A percentile compares a stretch with the other conserved stretches of the same genome.
These are phyloP conservation scores for Caenorhabditis brenneri DNA, from an alignment of 1,140 invertebrate species.

Conservation along the genomic window DNA sequence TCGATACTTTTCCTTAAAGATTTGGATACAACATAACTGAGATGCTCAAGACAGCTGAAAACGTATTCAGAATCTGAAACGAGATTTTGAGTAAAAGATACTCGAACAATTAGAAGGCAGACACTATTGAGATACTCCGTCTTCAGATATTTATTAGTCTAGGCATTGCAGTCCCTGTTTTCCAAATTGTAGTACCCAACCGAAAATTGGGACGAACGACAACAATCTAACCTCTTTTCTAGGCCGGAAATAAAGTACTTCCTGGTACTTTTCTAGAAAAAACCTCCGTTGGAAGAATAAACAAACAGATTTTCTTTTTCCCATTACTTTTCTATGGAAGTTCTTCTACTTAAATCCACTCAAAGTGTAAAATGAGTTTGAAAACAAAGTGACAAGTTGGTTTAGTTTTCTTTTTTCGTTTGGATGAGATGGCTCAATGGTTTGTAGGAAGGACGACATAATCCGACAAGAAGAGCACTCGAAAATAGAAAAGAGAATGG, in stretches of 20 bases:
- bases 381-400: slow-evolving; percentile 3
- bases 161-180: no score
- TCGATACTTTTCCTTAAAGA: no score
- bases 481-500: slow-evolving; percentile 21
- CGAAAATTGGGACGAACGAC: neutral
- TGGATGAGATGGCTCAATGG: neutral
- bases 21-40: no score
- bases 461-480: slow-evolving; percentile 18
- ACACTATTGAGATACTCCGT: no score
- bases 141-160: no score
- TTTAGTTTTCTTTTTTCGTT: neutral
- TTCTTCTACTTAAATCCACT: neutral
- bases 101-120: no score
- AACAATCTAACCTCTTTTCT: neutral
- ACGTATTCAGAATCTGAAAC: no score
- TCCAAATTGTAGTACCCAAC: no score
- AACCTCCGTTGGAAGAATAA: neutral
- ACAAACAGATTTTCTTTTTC: neutral
- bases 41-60: no score
- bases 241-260: neutral
- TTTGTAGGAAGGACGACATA: neutral
- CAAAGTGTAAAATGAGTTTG: neutral
- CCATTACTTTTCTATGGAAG: neutral
- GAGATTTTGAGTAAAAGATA: no score
- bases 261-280: neutral